These are phyloP conservation scores for Microctonus brassicae DNA, from an alignment of 2,888 invertebrate species.

Conservation along the genomic window DNA sequence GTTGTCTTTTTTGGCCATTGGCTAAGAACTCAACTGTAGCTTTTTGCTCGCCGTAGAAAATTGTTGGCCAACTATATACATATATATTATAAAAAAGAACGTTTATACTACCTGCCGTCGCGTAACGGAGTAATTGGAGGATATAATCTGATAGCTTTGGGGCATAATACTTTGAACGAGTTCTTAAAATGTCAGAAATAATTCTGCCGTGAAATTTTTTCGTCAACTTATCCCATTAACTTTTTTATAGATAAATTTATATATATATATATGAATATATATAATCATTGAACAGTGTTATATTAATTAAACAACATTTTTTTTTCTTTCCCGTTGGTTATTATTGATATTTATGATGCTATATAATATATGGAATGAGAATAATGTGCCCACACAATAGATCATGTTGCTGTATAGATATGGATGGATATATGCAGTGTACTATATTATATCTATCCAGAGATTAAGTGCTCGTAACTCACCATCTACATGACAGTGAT, in stretches of 20 bases:
- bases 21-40: constrained; percentile 26
- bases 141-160: constrained; percentile 6
- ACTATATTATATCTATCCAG: constrained; percentile 46
- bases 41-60: constrained; percentile 33
- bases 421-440: not conserved
- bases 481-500: constrained; percentile 65
- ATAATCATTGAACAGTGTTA: not conserved
- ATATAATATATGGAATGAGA: not conserved
- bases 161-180: not conserved
- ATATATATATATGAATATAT: not conserved
- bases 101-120: constrained; percentile 39
- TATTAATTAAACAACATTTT: not conserved
- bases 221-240: not conserved
- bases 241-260: not conserved
- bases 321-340: not conserved
- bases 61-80: constrained; percentile 7
- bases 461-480: constrained; percentile 68
- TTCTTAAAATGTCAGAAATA: constrained; percentile 16
- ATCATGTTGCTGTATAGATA: not conserved
- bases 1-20: constrained; percentile 23
- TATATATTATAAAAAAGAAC: constrained; percentile 13
- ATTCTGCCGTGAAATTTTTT: constrained; percentile 22
- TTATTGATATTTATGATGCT: not conserved
- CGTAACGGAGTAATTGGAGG: constrained; percentile 37
- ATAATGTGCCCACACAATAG: not conserved